Conservation (phyloP, 2,797 vertebrate genomes). For the Rhincodon typus region DNA sequence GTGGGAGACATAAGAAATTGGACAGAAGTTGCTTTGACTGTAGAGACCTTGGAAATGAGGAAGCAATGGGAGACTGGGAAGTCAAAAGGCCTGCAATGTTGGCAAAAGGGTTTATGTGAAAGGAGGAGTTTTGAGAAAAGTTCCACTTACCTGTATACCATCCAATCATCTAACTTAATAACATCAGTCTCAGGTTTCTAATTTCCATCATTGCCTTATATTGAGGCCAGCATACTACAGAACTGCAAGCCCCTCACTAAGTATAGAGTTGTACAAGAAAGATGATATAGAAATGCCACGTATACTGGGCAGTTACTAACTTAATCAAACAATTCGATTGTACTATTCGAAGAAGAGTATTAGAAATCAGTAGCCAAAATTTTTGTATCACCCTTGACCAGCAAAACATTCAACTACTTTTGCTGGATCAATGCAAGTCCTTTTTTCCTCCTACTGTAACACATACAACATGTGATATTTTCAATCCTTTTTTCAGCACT, state of each 20-base stretch:
- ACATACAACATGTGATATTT: background rate
- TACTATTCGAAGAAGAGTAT: background rate
- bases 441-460: background rate
- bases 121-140: background rate
- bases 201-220: background rate
- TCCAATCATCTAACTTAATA: background rate
- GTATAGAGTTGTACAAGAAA: background rate
- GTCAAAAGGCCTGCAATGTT: background rate
- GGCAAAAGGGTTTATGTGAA: background rate
- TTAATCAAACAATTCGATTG: background rate
- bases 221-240: background rate
- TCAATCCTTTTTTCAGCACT: constrained; percentile 49
- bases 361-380: background rate
- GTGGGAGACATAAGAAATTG: background rate
- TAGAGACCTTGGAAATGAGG: background rate
- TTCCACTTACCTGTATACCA: background rate
- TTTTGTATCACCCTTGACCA: background rate
- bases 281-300: background rate
- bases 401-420: background rate
- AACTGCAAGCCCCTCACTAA: background rate
- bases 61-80: background rate
- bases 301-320: background rate
- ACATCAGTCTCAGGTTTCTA: background rate
- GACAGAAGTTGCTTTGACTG: background rate
- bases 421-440: background rate